Evolutionary conservation across 2,888 invertebrate species (phyloP), one percentile per base, ranked within the genome.

Genomic region (Miltochrista miniata): DNA sequence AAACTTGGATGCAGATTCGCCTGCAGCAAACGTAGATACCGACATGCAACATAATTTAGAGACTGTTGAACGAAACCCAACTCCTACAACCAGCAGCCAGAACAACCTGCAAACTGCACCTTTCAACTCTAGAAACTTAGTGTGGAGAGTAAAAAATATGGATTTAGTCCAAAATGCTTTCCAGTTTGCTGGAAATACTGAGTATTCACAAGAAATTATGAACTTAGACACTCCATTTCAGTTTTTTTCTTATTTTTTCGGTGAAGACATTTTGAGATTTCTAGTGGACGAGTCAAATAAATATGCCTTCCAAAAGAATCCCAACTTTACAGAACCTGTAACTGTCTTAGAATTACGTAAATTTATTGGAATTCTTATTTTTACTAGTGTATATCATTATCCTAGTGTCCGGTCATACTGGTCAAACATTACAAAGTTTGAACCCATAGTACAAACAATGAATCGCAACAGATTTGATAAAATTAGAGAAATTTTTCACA

Each of bases 91-190:
- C 55, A 62, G 61, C 62, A 64, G 57, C 67, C 60, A 61, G 69
- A 66, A 72, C 59, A 69, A 68, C 61, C 63, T 69, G 68, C 61
- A 68, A 67, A 69, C 64, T 66, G 68, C 64, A 65, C 65, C 65
- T 51, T 68, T 64, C 67, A 69, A 68, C 64, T 61, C 62, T 62
- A 60, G 68, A 68, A 68, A 69, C 61, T 37, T 45, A 45, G 45
- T 68, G 58, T 70, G 69, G 70, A 71, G 64, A 68, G 68, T 70
- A 68, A 72, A 70, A 47, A 68, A 71, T 50, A 48, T 69, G 59
- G 68, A 71, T 51, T 46, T 69, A 61, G 67, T 71, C 65, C 64
- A 70, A 67, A 46, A 46, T 34, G 61, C 61, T 66, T 65, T 64
- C 59, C 60, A 66, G 58, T 64, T 66, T 62, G 60, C 61, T 60